These are phyloP conservation scores for Cochlearius cochlearius DNA, from an alignment of 2,113 vertebrate species.

Conservation along the genomic window DNA sequence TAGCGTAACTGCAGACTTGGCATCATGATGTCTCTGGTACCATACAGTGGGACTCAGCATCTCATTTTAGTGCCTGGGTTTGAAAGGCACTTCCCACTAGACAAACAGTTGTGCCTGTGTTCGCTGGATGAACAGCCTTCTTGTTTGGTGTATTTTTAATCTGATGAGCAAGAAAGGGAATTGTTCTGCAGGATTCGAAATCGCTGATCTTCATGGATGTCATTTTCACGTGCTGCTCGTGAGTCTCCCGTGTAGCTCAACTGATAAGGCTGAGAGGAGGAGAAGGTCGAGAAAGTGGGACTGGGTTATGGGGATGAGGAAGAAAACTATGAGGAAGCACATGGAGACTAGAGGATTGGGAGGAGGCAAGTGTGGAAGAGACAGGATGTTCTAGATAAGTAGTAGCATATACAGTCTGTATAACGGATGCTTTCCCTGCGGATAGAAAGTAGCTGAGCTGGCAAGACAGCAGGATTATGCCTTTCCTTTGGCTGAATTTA, in stretches of 20 bases:
- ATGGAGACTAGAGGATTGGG: neutral
- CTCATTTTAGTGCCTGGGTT: neutral
- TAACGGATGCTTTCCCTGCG: neutral
- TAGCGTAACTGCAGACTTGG: neutral
- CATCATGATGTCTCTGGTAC: slow-evolving; percentile 20
- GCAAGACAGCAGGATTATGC: neutral
- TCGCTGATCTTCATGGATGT: neutral
- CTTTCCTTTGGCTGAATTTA: neutral
- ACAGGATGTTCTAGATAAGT: neutral
- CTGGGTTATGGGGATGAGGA: neutral
- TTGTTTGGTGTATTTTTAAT: slow-evolving; percentile 17
- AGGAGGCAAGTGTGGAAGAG: neutral
- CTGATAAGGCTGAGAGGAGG: neutral
- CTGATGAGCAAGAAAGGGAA: slow-evolving; percentile 14
- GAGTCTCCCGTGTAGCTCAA: neutral
- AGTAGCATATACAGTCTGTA: neutral
- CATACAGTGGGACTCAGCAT: neutral
- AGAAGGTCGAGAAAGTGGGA: neutral
- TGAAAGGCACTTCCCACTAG: slow-evolving; percentile 44
- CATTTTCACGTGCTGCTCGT: neutral
- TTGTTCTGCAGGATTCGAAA: neutral
- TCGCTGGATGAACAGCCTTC: slow-evolving; percentile 35
- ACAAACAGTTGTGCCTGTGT: slow-evolving; percentile 62
- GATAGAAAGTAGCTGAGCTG: slow-evolving; percentile 5
- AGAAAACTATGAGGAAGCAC: neutral